These are phyloP conservation scores for Pholis gunnellus DNA, from an alignment of 2,113 vertebrate species.

Conservation along the genomic window DNA sequence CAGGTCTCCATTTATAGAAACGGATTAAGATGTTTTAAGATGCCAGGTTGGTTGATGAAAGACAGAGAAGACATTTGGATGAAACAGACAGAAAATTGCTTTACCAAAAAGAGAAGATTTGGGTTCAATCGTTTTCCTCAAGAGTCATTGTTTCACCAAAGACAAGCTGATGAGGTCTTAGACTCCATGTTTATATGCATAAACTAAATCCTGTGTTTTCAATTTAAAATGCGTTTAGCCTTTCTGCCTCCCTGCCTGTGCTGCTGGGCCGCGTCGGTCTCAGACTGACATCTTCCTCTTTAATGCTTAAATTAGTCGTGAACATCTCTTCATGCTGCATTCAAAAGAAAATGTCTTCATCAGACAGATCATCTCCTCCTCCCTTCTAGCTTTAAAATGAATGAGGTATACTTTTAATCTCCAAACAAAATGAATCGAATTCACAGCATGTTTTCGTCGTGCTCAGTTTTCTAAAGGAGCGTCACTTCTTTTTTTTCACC, in stretches of 20 bases:
- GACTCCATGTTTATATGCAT: neutral
- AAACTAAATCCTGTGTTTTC: slow-evolving; percentile 6
- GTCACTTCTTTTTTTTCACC: neutral
- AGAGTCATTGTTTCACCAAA: slow-evolving; percentile 4
- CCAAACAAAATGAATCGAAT: neutral
- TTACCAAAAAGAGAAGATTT: neutral
- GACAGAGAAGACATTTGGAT: neutral
- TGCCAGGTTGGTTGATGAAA: neutral
- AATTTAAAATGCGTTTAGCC: slow-evolving; percentile 33
- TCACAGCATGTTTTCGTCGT: neutral
- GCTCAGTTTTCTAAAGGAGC: neutral
- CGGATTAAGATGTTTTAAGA: neutral
- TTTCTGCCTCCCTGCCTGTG: neutral
- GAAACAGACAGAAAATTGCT: neutral
- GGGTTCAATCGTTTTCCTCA: neutral
- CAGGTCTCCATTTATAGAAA: neutral
- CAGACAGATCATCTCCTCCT: neutral
- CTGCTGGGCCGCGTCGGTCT: neutral
- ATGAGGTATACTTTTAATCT: neutral
- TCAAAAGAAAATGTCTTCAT: neutral
- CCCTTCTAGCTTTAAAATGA: neutral
- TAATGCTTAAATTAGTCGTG: neutral
- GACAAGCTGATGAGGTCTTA: neutral
- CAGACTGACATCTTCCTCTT: slow-evolving; percentile 10
- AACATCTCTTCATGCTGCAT: neutral